Conservation (phyloP, 1,140 invertebrate species). For the Marisa cornuarietis region DNA sequence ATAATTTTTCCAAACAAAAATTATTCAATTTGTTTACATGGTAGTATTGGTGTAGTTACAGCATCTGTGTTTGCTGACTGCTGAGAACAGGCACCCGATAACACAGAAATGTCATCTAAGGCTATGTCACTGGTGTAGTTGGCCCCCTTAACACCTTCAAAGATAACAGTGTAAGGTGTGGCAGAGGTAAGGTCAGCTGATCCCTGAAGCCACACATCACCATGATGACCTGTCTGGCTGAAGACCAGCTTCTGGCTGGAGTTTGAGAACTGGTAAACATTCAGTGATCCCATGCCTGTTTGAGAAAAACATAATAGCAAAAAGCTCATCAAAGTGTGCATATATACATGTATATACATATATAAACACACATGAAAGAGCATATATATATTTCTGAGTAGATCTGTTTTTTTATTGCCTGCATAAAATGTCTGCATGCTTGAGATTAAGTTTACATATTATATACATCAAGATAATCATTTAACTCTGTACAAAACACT, state of each 20-base stretch:
- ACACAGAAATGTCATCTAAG: slow-evolving; percentile 31
- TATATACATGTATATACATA: too few relatives aligned
- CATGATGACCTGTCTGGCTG: slow-evolving; percentile 32
- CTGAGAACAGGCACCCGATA: slow-evolving; percentile 9
- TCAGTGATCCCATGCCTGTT: slow-evolving; percentile 36
- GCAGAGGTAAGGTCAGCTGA: slow-evolving; percentile 22
- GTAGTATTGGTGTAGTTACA: neutral
- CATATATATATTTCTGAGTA: too few relatives aligned
- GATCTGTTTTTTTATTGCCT: too few relatives aligned
- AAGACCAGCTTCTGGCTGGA: neutral
- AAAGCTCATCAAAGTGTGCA: too few relatives aligned
- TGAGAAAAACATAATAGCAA: neutral
- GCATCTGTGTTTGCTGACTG: neutral
- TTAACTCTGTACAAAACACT: neutral
- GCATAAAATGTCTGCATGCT: too few relatives aligned
- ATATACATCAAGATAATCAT: too few relatives aligned
- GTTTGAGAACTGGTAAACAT: slow-evolving; percentile 51
- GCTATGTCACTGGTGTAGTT: slow-evolving; percentile 36
- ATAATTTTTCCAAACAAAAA: neutral
- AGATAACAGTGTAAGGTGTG: slow-evolving; percentile 21
- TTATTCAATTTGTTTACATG: neutral
- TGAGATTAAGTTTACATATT: too few relatives aligned
- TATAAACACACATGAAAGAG: too few relatives aligned
- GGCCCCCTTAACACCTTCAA: slow-evolving; percentile 32
- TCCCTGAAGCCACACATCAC: slow-evolving; percentile 39